Percentiles rank a stretch among this genome's conserved stretches.
Evolutionary conservation across 2,113 vertebrate genomes (phyloP).

Genomic region (Chionis minor): DNA sequence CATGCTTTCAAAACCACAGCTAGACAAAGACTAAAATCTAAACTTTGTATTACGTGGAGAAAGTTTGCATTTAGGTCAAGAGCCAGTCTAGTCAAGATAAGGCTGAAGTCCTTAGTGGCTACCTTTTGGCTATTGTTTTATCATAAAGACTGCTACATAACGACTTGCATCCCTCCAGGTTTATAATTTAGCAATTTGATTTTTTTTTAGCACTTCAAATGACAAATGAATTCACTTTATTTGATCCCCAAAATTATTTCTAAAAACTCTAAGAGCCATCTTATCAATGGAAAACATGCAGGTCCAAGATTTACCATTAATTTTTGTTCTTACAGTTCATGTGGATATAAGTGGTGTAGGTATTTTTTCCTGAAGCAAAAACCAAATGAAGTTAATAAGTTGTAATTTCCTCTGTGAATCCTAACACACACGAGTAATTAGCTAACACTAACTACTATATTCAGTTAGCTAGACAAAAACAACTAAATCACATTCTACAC

Average conservation of each 20-base stretch:
- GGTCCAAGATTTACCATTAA: not conserved
- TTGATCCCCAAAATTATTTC: not conserved
- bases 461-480: not conserved
- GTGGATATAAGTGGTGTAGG: not conserved
- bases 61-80: not conserved
- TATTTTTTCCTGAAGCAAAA: conserved; percentile 15
- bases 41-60: not conserved
- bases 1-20: not conserved
- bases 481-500: not conserved
- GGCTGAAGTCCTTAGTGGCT: not conserved
- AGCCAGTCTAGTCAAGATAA: not conserved
- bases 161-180: not conserved
- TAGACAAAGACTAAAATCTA: not conserved
- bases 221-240: not conserved
- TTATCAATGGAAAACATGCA: not conserved
- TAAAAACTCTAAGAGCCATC: not conserved
- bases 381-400: not conserved
- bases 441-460: not conserved
- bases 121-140: not conserved
- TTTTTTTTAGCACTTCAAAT: not conserved
- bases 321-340: not conserved
- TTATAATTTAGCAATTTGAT: not conserved
- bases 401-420: not conserved
- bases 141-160: not conserved
- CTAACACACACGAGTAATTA: not conserved